These are phyloP conservation scores for Calliphora vicina DNA, from an alignment of 1,140 invertebrate genomes.

Conservation along the genomic window DNA sequence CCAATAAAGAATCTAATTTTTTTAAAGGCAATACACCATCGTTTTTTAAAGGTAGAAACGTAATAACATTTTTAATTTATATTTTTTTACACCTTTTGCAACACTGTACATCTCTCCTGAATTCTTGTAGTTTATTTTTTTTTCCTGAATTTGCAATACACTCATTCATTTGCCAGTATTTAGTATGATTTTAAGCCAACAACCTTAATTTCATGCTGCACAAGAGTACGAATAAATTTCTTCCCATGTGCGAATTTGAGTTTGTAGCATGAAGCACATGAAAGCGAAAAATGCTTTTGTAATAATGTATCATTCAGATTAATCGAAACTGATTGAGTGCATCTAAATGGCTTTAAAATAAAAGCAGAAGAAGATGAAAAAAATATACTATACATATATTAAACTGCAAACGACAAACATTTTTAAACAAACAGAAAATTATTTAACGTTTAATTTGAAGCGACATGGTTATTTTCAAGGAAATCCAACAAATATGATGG, in stretches of 20 bases:
- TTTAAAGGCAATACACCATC: too few relatives aligned
- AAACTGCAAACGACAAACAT: conserved; percentile 3
- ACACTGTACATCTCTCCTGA: too few relatives aligned
- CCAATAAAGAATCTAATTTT: too few relatives aligned
- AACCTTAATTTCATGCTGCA: not conserved
- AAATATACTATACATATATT: not conserved
- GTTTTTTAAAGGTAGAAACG: too few relatives aligned
- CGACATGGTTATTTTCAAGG: not conserved
- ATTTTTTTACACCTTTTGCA: too few relatives aligned
- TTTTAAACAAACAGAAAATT: not conserved
- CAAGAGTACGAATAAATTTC: not conserved
- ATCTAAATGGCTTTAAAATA: conserved; percentile 5
- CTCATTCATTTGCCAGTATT: not conserved
- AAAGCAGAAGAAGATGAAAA: not conserved
- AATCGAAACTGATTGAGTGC: conserved; percentile 12
- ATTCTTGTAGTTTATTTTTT: too few relatives aligned
- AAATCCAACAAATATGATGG: not conserved
- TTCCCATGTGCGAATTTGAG: not conserved
- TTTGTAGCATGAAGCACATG: not conserved
- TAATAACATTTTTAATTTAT: too few relatives aligned
- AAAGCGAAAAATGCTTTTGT: not conserved
- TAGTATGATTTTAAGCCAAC: not conserved
- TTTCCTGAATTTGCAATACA: too few relatives aligned
- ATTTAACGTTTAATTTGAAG: not conserved
- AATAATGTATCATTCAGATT: conserved; percentile 10